Evolutionary conservation across 92 coral and sea anemone genomes (phyloP).

Genomic region (Paramuricea clavata): DNA sequence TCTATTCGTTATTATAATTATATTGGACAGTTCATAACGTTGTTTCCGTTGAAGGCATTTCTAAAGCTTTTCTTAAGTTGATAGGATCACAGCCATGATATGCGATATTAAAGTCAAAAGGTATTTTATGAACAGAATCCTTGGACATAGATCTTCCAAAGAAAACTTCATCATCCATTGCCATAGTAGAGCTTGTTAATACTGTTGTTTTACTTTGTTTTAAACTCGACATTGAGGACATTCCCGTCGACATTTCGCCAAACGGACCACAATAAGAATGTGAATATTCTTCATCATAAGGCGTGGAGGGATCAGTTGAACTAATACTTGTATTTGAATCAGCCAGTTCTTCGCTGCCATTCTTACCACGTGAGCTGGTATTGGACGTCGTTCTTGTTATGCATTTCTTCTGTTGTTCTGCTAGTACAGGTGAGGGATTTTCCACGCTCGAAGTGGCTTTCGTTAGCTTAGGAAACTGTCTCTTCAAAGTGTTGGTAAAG

Average conservation of each 20-base stretch:
- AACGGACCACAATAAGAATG: slow-evolving; percentile 41
- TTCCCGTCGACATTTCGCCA: slow-evolving; percentile 22
- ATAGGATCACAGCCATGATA: slow-evolving; percentile 51
- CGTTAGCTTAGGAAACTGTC: slow-evolving; percentile 73
- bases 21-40: slow-evolving; percentile 22
- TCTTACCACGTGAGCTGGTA: slow-evolving; percentile 30
- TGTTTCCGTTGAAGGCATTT: slow-evolving; percentile 49
- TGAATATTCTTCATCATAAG: slow-evolving; percentile 40
- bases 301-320: slow-evolving; percentile 41
- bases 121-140: slow-evolving; percentile 34
- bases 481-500: slow-evolving; percentile 89
- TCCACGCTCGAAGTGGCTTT: slow-evolving; percentile 22
- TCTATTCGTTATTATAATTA: not conserved
- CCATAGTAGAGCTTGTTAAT: slow-evolving; percentile 22
- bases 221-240: slow-evolving; percentile 38
- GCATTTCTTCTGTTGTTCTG: not conserved
- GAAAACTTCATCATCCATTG: slow-evolving; percentile 33
- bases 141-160: slow-evolving; percentile 37
- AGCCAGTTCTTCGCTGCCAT: slow-evolving; percentile 33
- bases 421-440: not conserved
- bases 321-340: slow-evolving; percentile 42
- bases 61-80: slow-evolving; percentile 37
- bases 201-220: slow-evolving; percentile 46
- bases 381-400: slow-evolving; percentile 13
- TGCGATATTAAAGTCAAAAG: slow-evolving; percentile 35